Evolutionary conservation across 2,113 vertebrate genomes (phyloP).

Genomic region (pig (Sus scrofa)): T2T-Sscrofa CM000815.6:9613001-9613500

Average conservation of each 20-base stretch:
- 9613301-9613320: neutral
- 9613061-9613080: too few relatives aligned
- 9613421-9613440: neutral
- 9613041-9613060: too few relatives aligned
- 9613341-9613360: neutral
- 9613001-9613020: too few relatives aligned
- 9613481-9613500: neutral
- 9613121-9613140: too few relatives aligned
- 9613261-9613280: neutral
- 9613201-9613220: neutral
- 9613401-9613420: neutral
- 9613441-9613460: neutral
- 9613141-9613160: too few relatives aligned
- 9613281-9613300: neutral
- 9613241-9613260: neutral
- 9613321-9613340: neutral
- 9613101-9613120: too few relatives aligned
- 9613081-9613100: too few relatives aligned
- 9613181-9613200: too few relatives aligned
- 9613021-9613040: too few relatives aligned
- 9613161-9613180: too few relatives aligned
- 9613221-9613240: neutral
- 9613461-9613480: neutral
- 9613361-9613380: neutral
- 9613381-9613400: neutral